phyloP scores from a whole-genome alignment of 2,797 vertebrate species.

The Liasis olivaceus region DNA sequence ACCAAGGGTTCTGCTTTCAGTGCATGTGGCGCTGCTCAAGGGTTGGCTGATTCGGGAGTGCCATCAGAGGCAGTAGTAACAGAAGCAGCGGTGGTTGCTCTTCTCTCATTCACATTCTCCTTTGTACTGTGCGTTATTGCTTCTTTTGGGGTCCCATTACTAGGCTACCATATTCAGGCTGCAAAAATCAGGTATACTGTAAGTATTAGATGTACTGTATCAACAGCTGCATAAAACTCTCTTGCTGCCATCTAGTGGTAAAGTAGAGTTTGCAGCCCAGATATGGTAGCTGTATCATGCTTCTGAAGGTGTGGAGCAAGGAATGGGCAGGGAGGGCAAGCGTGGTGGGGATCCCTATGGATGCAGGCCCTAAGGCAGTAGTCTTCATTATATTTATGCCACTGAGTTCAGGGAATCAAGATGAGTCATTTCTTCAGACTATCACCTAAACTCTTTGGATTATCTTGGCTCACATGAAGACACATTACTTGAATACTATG shows the following conservation, averaged over 20 bases:
- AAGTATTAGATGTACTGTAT: not conserved
- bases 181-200: not conserved
- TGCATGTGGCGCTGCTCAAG: not conserved
- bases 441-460: not conserved
- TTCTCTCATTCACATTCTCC: not conserved
- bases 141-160: not conserved
- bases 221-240: not conserved
- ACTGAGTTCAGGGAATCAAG: not conserved
- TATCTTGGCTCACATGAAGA: not conserved
- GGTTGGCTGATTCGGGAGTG: not conserved
- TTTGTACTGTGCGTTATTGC: not conserved
- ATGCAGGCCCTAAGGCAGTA: not conserved
- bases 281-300: not conserved
- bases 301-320: not conserved
- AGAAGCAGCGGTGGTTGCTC: not conserved
- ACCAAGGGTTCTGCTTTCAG: not conserved
- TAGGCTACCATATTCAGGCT: not conserved
- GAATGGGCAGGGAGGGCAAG: not conserved
- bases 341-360: not conserved
- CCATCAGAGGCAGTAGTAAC: not conserved
- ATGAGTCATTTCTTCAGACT: not conserved
- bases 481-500: not conserved
- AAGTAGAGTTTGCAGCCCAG: not conserved
- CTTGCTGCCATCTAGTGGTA: not conserved
- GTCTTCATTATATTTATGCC: not conserved